phyloP scores from a whole-genome alignment of 2,113 vertebrate genomes.

The Epinephelus lanceolatus region DNA sequence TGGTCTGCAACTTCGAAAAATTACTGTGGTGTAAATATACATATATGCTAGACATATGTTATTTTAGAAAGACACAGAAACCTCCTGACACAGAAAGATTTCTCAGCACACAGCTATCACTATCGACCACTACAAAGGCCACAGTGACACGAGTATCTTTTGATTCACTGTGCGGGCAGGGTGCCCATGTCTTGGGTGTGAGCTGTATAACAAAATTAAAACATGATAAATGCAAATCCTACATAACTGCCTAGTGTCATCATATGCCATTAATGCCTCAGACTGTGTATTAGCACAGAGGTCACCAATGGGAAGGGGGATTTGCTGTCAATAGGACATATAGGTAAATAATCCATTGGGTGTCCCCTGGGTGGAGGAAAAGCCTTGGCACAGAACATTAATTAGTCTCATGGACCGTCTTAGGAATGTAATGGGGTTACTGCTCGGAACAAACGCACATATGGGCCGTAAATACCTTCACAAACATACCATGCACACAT shows the following conservation, averaged over 20 bases:
- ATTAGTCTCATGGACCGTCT: constrained; percentile 84
- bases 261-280: constrained; percentile 41
- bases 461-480: constrained; percentile 84
- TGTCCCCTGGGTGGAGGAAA: constrained; percentile 77
- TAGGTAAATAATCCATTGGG: constrained; percentile 84
- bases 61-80: constrained; percentile 17
- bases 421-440: constrained; percentile 81
- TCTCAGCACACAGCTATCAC: constrained; percentile 5
- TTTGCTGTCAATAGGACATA: constrained; percentile 79
- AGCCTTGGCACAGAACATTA: constrained; percentile 81
- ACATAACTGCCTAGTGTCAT: constrained; percentile 37
- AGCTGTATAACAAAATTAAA: constrained; percentile 40
- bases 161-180: constrained; percentile 38
- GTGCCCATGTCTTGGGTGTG: constrained; percentile 31
- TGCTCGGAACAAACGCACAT: constrained; percentile 77
- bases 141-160: constrained; percentile 21
- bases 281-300: constrained; percentile 60
- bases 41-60: not conserved
- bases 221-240: constrained; percentile 58
- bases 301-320: constrained; percentile 61
- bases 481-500: constrained; percentile 72
- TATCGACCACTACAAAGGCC: constrained; percentile 32
- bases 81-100: not conserved
- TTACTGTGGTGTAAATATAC: constrained; percentile 7
- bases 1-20: constrained; percentile 27